phyloP scores from a whole-genome alignment of 1,140 invertebrate species.

The Cardiocondyla obscurior region DNA sequence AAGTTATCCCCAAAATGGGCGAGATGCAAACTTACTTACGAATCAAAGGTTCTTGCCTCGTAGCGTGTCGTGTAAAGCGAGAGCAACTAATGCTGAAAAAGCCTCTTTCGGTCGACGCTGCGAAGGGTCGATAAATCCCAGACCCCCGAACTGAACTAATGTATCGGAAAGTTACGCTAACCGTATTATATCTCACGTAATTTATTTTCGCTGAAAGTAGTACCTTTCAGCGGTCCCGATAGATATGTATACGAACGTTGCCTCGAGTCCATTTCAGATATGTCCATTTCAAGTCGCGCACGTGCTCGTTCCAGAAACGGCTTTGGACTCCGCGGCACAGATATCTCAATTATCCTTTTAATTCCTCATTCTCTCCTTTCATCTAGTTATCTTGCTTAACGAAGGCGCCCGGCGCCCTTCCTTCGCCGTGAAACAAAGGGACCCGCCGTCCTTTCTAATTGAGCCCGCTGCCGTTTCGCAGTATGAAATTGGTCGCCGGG shows the following conservation, averaged over 20 bases:
- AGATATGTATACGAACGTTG: background rate
- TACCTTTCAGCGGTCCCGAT: slow-evolving; percentile 5
- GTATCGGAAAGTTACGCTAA: slow-evolving; percentile 44
- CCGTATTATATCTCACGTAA: slow-evolving; percentile 43
- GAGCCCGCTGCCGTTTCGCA: slow-evolving; percentile 25
- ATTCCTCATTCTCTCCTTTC: slow-evolving; percentile 36
- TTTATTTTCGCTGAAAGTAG: slow-evolving; percentile 20
- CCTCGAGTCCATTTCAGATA: background rate
- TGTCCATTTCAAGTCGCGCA: too few relatives aligned
- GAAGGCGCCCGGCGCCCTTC: slow-evolving; percentile 28
- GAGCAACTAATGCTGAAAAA: background rate
- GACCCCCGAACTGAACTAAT: background rate
- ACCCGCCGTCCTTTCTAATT: slow-evolving; percentile 44
- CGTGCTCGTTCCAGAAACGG: background rate
- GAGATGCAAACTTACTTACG: background rate
- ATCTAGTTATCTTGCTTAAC: slow-evolving; percentile 57
- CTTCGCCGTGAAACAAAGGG: slow-evolving; percentile 31
- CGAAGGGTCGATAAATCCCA: slow-evolving; percentile 32
- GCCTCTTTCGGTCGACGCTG: background rate
- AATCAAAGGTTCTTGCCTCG: background rate
- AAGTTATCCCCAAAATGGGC: background rate
- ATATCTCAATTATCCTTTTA: slow-evolving; percentile 52
- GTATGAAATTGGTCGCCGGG: slow-evolving; percentile 48
- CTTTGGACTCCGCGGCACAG: background rate
- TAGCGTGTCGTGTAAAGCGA: background rate